Percentiles rank a stretch among this genome's conserved stretches.
Evolutionary conservation across 2,113 vertebrate genomes (phyloP).

Genomic region (Tyto alba): DNA sequence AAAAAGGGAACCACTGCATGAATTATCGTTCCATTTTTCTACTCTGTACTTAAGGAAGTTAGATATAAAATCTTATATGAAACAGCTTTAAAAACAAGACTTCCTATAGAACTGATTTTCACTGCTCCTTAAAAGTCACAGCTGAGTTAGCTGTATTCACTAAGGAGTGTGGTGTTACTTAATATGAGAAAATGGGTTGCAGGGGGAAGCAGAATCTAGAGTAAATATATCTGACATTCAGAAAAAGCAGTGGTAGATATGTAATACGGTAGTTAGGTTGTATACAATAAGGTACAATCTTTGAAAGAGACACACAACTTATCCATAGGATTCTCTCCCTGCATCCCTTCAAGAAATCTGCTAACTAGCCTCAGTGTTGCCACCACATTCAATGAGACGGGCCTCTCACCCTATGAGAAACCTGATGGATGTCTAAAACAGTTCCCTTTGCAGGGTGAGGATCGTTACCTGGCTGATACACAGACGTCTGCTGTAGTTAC

Average conservation of each 20-base stretch:
- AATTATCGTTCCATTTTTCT: constrained; percentile 39
- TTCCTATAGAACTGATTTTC: background rate
- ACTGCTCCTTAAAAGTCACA: background rate
- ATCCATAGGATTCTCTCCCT: background rate
- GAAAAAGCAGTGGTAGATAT: background rate
- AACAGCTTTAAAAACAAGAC: constrained; percentile 49
- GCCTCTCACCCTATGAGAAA: background rate
- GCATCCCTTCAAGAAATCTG: background rate
- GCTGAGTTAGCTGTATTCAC: background rate
- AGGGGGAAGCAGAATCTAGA: background rate
- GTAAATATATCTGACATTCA: background rate
- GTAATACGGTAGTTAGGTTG: background rate
- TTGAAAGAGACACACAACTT: background rate
- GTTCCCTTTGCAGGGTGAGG: background rate
- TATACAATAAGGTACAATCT: background rate
- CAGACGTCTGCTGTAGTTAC: background rate
- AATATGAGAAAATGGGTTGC: background rate
- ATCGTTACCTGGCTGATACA: background rate
- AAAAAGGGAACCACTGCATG: background rate
- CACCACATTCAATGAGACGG: background rate
- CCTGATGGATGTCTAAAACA: background rate
- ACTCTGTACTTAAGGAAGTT: background rate
- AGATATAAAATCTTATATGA: constrained; percentile 28
- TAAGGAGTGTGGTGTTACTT: background rate
- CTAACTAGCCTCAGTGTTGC: background rate